Percentiles rank a stretch among this genome's conserved stretches.
Conservation (phyloP, 2,888 invertebrate genomes). For the Rhyacophila evoluta region DNA sequence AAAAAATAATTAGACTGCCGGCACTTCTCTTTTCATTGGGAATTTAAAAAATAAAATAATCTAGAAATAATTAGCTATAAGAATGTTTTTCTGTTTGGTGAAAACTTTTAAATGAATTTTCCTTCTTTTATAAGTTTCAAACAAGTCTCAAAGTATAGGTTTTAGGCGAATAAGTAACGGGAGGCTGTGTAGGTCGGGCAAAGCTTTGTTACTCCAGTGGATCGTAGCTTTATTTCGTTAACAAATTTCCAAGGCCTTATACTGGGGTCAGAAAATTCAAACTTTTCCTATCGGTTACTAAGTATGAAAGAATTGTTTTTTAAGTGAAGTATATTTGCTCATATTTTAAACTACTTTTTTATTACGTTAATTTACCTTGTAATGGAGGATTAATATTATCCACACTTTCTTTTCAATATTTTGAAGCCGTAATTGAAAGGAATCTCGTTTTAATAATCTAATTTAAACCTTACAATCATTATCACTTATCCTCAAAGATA, state of each 20-base stretch:
- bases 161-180: background rate
- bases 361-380: too few species aligned
- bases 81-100: conserved; percentile 26
- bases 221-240: conserved; percentile 45
- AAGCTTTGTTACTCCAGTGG: conserved; percentile 25
- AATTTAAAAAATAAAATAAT: background rate
- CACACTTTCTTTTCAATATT: too few species aligned
- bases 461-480: too few species aligned
- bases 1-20: too few species aligned
- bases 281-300: background rate
- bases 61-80: conserved; percentile 10
- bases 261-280: background rate
- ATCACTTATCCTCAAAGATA: too few species aligned
- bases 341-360: too few species aligned
- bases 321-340: too few species aligned
- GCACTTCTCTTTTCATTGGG: too few species aligned
- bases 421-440: too few species aligned
- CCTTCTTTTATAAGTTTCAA: conserved; percentile 35
- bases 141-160: conserved; percentile 29
- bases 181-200: background rate
- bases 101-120: conserved; percentile 45
- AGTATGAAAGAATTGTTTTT: too few species aligned
- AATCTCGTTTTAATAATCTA: too few species aligned
- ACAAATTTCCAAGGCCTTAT: conserved; percentile 44
- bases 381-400: too few species aligned